Evolutionary conservation across 2,888 invertebrate species (phyloP), one percentile per base, ranked within the genome.

Genomic region (Lydus trimaculatus): DNA sequence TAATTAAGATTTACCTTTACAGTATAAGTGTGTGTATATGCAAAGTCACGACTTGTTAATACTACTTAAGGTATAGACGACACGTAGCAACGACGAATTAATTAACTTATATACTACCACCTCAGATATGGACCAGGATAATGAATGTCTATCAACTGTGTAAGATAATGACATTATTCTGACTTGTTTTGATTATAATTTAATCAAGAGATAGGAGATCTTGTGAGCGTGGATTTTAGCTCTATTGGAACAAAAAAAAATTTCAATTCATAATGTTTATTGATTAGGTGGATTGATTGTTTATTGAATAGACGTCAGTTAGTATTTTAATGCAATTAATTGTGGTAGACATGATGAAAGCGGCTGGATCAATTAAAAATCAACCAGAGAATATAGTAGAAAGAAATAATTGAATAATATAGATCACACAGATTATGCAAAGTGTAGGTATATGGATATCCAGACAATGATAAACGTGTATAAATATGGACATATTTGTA

Each of bases 31-130:
- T 52, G 52, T 52, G n/a, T 48, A 69, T 69, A 80, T 80, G 79
- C 77, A 69, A 76, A 78, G 79, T 79, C 80, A 80, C 80, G 80
- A 78, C 76, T 75, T 76, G 76, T 75, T 78, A 79, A 79, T 79
- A 71, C 79, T 77, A 78, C 78, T 79, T 80, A 79, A 78, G 77
- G 80, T 78, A 78, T 73, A 78, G 79, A 77, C 77, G 80, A 80
- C 79, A 80, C 79, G 79, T 78, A 77, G 78, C 74, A 69, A 74
- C 78, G 69, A 65, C 61, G 78, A 79, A 79, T 81, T 81, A 81
- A 81, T 81, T 81, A 80, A 81, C 79, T 81, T 78, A 79, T 75
- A 75, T 11, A 43, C 11, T 5, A 25, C 13, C 52, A 25, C 11
- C 71, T 72, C 70, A 74, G 76, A 78, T 78, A 76, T 74, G 73